Percentiles rank a stretch among this genome's conserved stretches.
These are phyloP conservation scores for Pungitius pungitius DNA, from an alignment of 2,113 vertebrate genomes.

Conservation along the genomic window DNA sequence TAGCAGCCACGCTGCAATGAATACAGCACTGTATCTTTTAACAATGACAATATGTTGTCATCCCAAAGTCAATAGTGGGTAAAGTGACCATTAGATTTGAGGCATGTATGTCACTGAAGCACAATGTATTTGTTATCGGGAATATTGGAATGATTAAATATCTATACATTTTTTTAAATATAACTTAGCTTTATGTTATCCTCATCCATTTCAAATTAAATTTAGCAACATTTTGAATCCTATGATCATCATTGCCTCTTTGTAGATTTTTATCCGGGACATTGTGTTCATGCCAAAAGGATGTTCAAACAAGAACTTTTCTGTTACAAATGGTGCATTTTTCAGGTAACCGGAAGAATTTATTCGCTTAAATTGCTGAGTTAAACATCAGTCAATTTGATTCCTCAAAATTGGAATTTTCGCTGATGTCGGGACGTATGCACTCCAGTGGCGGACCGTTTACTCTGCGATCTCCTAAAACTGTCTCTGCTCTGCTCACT, in stretches of 20 bases:
- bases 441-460: no score
- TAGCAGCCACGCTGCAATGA: conserved; percentile 22
- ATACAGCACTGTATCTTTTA: conserved; percentile 6
- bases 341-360: no score
- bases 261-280: neutral
- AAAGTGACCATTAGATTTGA: neutral
- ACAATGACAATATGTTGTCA: neutral
- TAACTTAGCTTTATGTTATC: neutral
- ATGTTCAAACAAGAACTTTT: neutral
- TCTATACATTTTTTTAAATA: neutral
- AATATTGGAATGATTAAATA: neutral
- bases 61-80: neutral
- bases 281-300: neutral
- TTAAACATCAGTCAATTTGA: neutral
- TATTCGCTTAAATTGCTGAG: neutral
- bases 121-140: neutral
- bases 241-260: neutral
- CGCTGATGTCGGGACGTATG: no score
- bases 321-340: neutral
- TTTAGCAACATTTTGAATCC: neutral
- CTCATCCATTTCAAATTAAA: neutral
- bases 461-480: no score
- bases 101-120: neutral
- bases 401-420: no score
- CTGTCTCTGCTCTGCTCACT: no score